Conservation (phyloP, 2,888 invertebrate genomes). For the Cerastis rubricosa region DNA sequence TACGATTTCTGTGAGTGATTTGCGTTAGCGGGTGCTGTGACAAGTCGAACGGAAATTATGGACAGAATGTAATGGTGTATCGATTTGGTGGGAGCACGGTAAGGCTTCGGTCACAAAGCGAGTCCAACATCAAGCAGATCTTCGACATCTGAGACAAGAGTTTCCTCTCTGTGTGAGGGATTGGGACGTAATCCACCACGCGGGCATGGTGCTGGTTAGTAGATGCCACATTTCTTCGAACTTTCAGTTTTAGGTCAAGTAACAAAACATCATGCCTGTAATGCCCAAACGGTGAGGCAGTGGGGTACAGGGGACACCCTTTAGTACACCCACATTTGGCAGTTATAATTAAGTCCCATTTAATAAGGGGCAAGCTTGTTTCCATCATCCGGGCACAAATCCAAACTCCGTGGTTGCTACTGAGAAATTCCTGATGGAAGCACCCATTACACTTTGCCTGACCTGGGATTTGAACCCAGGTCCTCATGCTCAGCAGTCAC, state of each 20-base stretch:
- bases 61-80: slow-evolving; percentile 46
- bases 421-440: neutral
- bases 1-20: slow-evolving; percentile 18
- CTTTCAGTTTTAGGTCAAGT: neutral
- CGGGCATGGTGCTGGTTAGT: neutral
- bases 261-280: neutral
- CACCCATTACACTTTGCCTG: neutral
- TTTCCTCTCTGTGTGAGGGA: neutral
- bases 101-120: neutral
- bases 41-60: slow-evolving; percentile 62
- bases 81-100: slow-evolving; percentile 24
- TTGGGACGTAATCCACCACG: neutral
- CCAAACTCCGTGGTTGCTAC: neutral
- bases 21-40: slow-evolving; percentile 28
- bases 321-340: neutral
- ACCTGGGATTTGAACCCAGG: no score
- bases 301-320: no score
- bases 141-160: neutral
- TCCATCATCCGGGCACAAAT: neutral
- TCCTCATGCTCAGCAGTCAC: no score
- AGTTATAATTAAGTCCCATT: neutral
- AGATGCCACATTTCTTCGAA: neutral
- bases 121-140: neutral
- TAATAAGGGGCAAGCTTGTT: neutral
- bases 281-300: neutral